Base-by-base conservation (phyloP, 2,797 vertebrate species). In the Sebastes variabilis region DNA sequence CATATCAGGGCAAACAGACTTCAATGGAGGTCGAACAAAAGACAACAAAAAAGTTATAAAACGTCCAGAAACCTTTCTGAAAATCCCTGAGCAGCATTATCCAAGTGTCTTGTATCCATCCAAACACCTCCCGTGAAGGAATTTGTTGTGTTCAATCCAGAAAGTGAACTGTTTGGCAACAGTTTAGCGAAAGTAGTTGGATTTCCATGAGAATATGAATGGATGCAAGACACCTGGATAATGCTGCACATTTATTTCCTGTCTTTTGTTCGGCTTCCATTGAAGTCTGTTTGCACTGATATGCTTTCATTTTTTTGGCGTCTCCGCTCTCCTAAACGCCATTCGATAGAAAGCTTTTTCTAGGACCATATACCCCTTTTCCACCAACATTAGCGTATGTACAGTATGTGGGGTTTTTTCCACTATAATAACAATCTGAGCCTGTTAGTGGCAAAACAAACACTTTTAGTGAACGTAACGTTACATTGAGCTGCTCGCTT, bases 201-300 rank as follows among this genome's bases (percentile, higher is more conserved):
- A 42, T 16, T 42, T 16, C 38, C 14, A 42, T 42, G 38, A 42
- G 38, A 42, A 6, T 42, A 20, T 5, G 3, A 55, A 24, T 55
- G 22, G n/a, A 54, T 60, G 0, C 8, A 59, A 59, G 58, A 16
- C 58, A 29, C 14, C 29, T 59, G 3, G 5, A 61, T 2, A 12
- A 32, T 29, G 56, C 14, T 29, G 25, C 56, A 59, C 25, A 59
- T 20, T 20, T 0, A 13, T 9, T 25, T 56, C 27, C 16, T 5
- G 27, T 60, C 58, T 16, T 30, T 10, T 30, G 16, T 30, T 60
- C 4, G 27, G 25, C 16, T 16, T 60, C 16, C 4, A 20, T 30
- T 0, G 0, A 60, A 60, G 27, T 58, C 18, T n/a, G 29, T n/a
- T 61, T 32, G 36, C 29, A 61, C 29, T 2, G 10, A 20, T 32